Evolutionary conservation across 2,888 invertebrate species (phyloP).

Genomic region (Caenorhabditis sulstoni): DNA sequence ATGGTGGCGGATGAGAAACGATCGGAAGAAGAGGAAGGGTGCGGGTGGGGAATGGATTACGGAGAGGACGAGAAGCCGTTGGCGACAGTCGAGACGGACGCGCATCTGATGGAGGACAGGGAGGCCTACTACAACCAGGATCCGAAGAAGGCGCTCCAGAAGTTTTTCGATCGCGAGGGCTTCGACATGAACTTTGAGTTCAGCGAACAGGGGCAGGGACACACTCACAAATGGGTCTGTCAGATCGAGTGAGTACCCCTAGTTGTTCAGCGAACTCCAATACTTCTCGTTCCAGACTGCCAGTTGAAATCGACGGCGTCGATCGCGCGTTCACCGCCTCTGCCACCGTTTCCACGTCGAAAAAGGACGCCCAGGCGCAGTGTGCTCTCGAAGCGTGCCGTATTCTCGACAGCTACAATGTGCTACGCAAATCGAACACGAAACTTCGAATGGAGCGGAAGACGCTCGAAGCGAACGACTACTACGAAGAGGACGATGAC

Average conservation of each 20-base stretch:
- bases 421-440: slow-evolving; percentile 83
- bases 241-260: slow-evolving; percentile 83
- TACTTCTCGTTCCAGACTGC: slow-evolving; percentile 56
- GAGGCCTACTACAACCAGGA: slow-evolving; percentile 94
- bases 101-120: slow-evolving; percentile 82
- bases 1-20: slow-evolving; percentile 71
- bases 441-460: slow-evolving; percentile 61
- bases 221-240: slow-evolving; percentile 89
- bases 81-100: slow-evolving; percentile 54
- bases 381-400: slow-evolving; percentile 96
- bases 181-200: slow-evolving; percentile 86
- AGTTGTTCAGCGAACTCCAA: neutral
- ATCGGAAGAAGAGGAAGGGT: slow-evolving; percentile 83
- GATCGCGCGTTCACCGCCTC: slow-evolving; percentile 67
- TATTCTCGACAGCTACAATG: slow-evolving; percentile 90
- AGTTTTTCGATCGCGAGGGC: slow-evolving; percentile 96
- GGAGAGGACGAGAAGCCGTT: slow-evolving; percentile 58
- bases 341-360: slow-evolving; percentile 69
- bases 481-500: slow-evolving; percentile 95
- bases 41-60: slow-evolving; percentile 92
- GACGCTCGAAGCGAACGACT: slow-evolving; percentile 85
- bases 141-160: slow-evolving; percentile 93
- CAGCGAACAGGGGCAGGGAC: slow-evolving; percentile 89
- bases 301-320: slow-evolving; percentile 68
- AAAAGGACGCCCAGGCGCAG: slow-evolving; percentile 82